phyloP scores from a whole-genome alignment of 2,888 invertebrate species.

The Ophion obscuratus region DNA sequence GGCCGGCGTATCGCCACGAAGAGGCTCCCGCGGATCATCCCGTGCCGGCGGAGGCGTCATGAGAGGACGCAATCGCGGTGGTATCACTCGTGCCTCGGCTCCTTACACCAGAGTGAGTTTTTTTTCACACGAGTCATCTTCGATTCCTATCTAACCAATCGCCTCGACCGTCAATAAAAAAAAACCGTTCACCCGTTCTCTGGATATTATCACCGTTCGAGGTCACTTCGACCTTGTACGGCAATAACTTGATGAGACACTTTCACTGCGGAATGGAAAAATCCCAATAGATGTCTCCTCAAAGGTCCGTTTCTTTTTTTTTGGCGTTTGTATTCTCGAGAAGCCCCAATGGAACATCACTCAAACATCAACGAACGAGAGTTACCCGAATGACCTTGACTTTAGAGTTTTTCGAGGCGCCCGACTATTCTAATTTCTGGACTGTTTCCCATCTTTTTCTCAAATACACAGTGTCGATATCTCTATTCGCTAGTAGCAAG shows the following conservation, averaged over 20 bases:
- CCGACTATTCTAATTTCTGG: no score
- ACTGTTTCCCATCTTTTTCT: no score
- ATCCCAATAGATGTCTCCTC: neutral
- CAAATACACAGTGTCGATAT: no score
- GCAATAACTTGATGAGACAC: neutral
- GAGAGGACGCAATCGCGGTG: conserved; percentile 89
- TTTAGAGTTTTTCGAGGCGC: no score
- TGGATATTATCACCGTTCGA: conserved; percentile 1
- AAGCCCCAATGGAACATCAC: neutral
- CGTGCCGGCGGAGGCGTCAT: conserved; percentile 85
- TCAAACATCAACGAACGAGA: neutral
- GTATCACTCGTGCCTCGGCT: conserved; percentile 86
- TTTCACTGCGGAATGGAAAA: neutral
- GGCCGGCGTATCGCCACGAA: conserved; percentile 85
- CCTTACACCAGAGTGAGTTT: conserved; percentile 89
- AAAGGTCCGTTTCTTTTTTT: no score
- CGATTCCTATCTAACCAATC: neutral
- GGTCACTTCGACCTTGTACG: conserved; percentile 1
- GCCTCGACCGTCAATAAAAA: neutral
- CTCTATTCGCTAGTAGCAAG: no score
- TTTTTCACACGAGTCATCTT: conserved; percentile 23
- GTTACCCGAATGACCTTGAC: no score
- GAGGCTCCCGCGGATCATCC: conserved; percentile 84
- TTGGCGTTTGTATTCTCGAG: neutral
- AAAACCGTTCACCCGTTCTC: neutral